phyloP scores from a whole-genome alignment of 2,888 invertebrate genomes.

The Dysmachus trigonus region DNA sequence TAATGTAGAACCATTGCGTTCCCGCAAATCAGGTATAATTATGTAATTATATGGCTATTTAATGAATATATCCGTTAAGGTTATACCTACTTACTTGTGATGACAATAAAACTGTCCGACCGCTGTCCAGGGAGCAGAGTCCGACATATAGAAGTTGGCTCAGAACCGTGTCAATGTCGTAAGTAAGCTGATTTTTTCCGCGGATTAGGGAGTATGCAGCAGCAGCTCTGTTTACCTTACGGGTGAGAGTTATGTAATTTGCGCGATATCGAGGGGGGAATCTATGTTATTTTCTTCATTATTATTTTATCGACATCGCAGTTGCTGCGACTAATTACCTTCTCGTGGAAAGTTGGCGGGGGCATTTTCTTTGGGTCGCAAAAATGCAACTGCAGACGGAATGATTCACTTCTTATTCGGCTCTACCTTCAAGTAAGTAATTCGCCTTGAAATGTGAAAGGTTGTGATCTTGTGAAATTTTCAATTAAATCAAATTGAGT shows the following conservation, averaged over 20 bases:
- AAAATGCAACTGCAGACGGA: neutral
- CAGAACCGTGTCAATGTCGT: neutral
- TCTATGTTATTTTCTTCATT: neutral
- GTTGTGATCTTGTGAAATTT: neutral
- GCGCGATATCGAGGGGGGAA: neutral
- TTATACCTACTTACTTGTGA: neutral
- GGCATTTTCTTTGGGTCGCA: neutral
- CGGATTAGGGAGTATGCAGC: neutral
- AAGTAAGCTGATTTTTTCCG: neutral
- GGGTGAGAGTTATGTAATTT: neutral
- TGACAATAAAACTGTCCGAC: neutral
- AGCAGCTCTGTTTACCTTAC: neutral
- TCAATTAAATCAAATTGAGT: neutral
- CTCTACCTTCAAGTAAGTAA: neutral
- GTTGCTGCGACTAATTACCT: neutral
- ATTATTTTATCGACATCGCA: neutral
- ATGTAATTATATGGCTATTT: slow-evolving; percentile 17
- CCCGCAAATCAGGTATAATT: neutral
- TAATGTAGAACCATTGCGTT: neutral
- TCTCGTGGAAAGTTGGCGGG: neutral
- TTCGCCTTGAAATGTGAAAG: slow-evolving; percentile 24
- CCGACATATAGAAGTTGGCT: neutral
- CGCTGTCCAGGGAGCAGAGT: neutral
- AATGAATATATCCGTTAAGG: slow-evolving; percentile 22
- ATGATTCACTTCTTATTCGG: neutral